phyloP scores from a whole-genome alignment of 2,113 vertebrate species.

The Sylvietta virens region DNA sequence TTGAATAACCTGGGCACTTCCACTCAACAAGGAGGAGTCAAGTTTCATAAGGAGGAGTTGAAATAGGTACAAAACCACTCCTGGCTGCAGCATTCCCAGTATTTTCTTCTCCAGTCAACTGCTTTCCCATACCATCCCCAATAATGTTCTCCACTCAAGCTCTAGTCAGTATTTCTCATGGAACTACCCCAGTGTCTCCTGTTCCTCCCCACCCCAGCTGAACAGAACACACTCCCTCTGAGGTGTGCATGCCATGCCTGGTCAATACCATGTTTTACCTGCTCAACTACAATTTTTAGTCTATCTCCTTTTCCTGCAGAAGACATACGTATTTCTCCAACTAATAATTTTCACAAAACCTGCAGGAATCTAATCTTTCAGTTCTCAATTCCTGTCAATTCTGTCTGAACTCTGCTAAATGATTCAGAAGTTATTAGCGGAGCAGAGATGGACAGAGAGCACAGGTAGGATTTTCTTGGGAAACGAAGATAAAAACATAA shows the following conservation, averaged over 20 bases:
- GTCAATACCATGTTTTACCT: not conserved
- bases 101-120: not conserved
- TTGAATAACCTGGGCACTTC: not conserved
- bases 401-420: not conserved
- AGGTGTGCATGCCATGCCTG: not conserved
- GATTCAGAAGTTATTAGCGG: not conserved
- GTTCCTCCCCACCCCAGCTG: not conserved
- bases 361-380: not conserved
- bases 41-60: not conserved
- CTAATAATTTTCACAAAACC: not conserved
- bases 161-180: not conserved
- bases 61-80: not conserved
- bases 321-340: not conserved
- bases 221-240: not conserved
- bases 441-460: not conserved
- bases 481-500: conserved; percentile 3
- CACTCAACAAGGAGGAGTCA: not conserved
- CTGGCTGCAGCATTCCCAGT: not conserved
- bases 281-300: not conserved
- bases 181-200: not conserved
- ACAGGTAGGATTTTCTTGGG: not conserved
- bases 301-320: not conserved
- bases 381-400: not conserved
- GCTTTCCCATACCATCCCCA: not conserved
- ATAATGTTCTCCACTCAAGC: not conserved